These are phyloP conservation scores for Capitella teleta DNA, from an alignment of 1,140 invertebrate genomes.

Conservation along the genomic window DNA sequence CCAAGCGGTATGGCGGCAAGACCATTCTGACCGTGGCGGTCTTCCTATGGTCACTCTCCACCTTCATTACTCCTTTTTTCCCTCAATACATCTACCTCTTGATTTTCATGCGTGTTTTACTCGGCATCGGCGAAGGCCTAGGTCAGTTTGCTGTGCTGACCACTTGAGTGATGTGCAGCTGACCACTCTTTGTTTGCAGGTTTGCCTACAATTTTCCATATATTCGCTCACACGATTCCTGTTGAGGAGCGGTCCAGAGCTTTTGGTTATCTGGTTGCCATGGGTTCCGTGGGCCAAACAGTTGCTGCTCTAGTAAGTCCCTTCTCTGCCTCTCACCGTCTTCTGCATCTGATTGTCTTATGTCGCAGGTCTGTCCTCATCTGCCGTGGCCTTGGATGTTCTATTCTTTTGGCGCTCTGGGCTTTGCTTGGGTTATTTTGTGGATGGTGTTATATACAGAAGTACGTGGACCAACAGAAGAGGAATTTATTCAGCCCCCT, in stretches of 20 bases:
- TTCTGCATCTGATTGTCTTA: background rate
- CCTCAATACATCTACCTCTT: slow-evolving; percentile 54
- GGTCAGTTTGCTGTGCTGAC: slow-evolving; percentile 43
- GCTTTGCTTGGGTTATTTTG: slow-evolving; percentile 57
- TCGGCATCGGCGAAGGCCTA: slow-evolving; percentile 66
- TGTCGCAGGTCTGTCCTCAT: slow-evolving; percentile 46
- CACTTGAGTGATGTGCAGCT: background rate
- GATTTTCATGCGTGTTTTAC: slow-evolving; percentile 53
- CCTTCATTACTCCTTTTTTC: slow-evolving; percentile 58
- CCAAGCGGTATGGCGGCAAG: slow-evolving; percentile 61
- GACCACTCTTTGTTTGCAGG: slow-evolving; percentile 43
- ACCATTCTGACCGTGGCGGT: slow-evolving; percentile 59
- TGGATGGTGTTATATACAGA: slow-evolving; percentile 56
- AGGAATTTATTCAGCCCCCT: slow-evolving; percentile 53
- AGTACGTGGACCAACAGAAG: slow-evolving; percentile 34
- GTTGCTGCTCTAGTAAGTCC: slow-evolving; percentile 57
- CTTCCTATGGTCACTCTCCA: slow-evolving; percentile 64
- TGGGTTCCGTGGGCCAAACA: slow-evolving; percentile 65
- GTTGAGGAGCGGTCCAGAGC: slow-evolving; percentile 62
- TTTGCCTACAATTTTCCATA: slow-evolving; percentile 66
- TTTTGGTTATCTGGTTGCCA: slow-evolving; percentile 64
- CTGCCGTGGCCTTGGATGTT: slow-evolving; percentile 60
- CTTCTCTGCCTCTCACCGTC: background rate
- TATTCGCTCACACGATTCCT: slow-evolving; percentile 63
- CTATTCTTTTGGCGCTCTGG: slow-evolving; percentile 59